Percentiles rank a stretch among this genome's conserved stretches.
Evolutionary conservation across 2,797 vertebrate species (phyloP).

Genomic region (Coracias cyanogaster): DNA sequence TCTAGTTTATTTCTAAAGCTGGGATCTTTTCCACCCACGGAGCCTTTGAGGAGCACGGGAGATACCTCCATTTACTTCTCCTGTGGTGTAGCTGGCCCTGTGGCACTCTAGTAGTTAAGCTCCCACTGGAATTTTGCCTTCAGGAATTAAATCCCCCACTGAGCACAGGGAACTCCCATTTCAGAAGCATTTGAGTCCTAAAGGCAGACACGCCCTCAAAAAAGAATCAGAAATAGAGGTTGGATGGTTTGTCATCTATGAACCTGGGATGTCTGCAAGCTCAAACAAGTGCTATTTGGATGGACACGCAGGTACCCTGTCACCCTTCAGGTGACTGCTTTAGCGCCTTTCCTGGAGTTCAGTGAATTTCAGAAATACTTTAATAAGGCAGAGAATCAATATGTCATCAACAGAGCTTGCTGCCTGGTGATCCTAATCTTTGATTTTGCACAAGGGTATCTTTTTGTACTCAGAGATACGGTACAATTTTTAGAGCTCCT

Average conservation of each 20-base stretch:
- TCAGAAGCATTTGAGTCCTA: neutral
- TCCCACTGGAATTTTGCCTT: neutral
- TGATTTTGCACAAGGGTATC: neutral
- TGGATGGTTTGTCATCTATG: neutral
- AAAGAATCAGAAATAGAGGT: neutral
- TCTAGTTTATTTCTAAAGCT: neutral
- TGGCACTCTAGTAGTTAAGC: neutral
- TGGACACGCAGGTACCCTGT: rapidly evolving
- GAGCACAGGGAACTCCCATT: neutral
- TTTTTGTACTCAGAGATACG: neutral
- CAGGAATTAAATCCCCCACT: neutral
- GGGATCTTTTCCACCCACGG: neutral
- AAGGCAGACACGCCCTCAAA: neutral
- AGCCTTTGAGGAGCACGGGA: neutral
- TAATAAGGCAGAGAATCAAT: neutral
- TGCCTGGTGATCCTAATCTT: neutral
- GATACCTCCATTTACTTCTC: neutral
- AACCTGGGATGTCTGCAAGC: neutral
- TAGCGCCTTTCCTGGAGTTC: neutral
- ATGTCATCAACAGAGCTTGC: neutral
- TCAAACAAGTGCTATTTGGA: neutral
- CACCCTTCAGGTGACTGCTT: neutral
- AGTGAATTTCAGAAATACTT: neutral
- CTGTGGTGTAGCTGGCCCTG: neutral
- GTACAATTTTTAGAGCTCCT: neutral